Percentiles rank a stretch among this genome's conserved stretches.
Evolutionary conservation across 2,888 invertebrate species (phyloP).

Genomic region (Adelognathus sp.): DNA sequence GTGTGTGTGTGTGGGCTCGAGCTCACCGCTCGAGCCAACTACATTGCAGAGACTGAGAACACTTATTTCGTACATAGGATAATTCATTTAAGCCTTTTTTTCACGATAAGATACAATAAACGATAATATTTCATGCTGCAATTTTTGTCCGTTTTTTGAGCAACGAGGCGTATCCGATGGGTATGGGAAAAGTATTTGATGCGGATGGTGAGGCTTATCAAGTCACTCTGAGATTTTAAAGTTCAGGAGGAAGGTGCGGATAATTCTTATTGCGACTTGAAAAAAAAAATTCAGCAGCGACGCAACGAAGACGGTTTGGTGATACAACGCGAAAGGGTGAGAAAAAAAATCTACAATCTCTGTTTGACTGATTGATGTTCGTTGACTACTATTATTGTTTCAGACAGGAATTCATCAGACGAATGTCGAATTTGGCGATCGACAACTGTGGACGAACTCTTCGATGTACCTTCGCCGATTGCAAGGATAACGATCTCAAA

Average conservation of each 20-base stretch:
- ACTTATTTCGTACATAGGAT: conserved; percentile 31
- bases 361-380: not conserved
- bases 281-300: not conserved
- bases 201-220: no score
- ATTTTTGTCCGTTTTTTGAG: not conserved
- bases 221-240: no score
- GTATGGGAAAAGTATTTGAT: not conserved
- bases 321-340: not conserved
- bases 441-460: no score
- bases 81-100: conserved; percentile 51
- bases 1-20: conserved; percentile 2
- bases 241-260: not conserved
- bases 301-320: not conserved
- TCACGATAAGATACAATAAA: conserved; percentile 43
- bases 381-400: no score
- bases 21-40: not conserved
- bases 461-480: no score
- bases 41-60: conserved; percentile 48
- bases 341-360: not conserved
- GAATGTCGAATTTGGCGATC: no score
- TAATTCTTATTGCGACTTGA: not conserved
- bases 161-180: not conserved
- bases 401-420: no score
- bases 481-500: no score
- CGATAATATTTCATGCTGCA: conserved; percentile 29